Conservation (phyloP, 2,888 invertebrate genomes). For the Drosophila buzzatii region DNA sequence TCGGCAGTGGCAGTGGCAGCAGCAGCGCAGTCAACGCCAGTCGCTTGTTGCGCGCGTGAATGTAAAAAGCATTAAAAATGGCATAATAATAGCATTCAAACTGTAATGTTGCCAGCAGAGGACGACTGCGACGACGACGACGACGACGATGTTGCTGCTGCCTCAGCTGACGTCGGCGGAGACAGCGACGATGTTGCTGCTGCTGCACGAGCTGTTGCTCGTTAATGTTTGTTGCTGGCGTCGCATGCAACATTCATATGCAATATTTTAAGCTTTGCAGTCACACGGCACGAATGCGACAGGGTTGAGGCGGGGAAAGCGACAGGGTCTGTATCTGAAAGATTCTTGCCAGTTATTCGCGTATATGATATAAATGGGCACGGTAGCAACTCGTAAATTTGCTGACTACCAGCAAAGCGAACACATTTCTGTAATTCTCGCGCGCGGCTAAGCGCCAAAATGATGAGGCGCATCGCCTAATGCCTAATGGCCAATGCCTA, state of each 20-base stretch:
- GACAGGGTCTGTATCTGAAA: background rate
- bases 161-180: conserved; percentile 17
- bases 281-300: background rate
- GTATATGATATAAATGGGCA: conserved; percentile 64
- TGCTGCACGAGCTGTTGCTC: conserved; percentile 37
- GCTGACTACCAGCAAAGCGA: conserved; percentile 46
- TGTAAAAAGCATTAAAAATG: conserved; percentile 63
- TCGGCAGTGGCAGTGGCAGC: conserved; percentile 10
- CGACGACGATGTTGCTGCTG: conserved; percentile 21
- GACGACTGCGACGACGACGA: conserved; percentile 14
- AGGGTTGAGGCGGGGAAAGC: background rate
- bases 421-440: conserved; percentile 48
- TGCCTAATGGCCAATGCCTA: conserved; percentile 21
- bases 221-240: conserved; percentile 60
- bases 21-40: conserved; percentile 25
- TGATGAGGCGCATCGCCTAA: conserved; percentile 45
- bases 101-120: conserved; percentile 66
- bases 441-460: conserved; percentile 50
- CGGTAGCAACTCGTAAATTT: conserved; percentile 76
- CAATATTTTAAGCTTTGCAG: conserved; percentile 67
- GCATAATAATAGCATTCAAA: conserved; percentile 80
- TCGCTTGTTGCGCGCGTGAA: conserved; percentile 62
- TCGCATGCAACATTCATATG: conserved; percentile 75
- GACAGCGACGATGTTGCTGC: conserved; percentile 25
- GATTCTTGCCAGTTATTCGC: conserved; percentile 38